These are phyloP conservation scores for Teleogryllus oceanicus DNA, from an alignment of 2,888 invertebrate genomes.

Conservation along the genomic window DNA sequence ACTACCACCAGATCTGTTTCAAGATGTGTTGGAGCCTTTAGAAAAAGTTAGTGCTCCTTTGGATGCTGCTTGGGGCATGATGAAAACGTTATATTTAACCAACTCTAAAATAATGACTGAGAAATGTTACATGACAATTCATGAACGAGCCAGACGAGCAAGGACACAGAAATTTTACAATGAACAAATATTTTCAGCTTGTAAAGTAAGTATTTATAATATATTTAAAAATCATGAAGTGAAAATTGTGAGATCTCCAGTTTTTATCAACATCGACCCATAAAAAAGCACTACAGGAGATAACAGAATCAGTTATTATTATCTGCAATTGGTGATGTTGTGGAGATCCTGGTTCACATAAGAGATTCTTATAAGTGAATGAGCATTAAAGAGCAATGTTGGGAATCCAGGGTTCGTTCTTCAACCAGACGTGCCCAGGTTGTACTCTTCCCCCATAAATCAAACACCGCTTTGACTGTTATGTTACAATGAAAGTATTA, in stretches of 20 bases:
- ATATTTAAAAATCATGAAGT: conserved; percentile 40
- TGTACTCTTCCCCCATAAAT: no score
- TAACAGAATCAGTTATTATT: conserved; percentile 20
- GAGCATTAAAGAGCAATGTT: no score
- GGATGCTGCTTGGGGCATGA: conserved; percentile 81
- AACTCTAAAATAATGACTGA: conserved; percentile 77
- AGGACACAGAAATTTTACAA: conserved; percentile 71
- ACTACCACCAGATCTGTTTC: conserved; percentile 54
- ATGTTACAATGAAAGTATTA: no score
- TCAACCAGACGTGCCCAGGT: no score
- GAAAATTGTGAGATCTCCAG: conserved; percentile 18
- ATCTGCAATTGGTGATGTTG: background rate
- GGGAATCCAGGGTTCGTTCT: no score
- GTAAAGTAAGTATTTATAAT: conserved; percentile 49
- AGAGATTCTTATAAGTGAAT: no score
- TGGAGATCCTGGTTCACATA: background rate
- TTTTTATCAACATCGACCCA: background rate
- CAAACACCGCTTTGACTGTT: no score
- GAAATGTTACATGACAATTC: conserved; percentile 72
- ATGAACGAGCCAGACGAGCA: conserved; percentile 73
- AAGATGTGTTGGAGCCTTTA: conserved; percentile 67
- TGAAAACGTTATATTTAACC: conserved; percentile 77
- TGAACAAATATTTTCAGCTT: conserved; percentile 63
- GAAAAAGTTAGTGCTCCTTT: conserved; percentile 70
- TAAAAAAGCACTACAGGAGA: no score